These are phyloP conservation scores for Amblyornis subalaris DNA, from an alignment of 2,113 vertebrate species.

Conservation along the genomic window DNA sequence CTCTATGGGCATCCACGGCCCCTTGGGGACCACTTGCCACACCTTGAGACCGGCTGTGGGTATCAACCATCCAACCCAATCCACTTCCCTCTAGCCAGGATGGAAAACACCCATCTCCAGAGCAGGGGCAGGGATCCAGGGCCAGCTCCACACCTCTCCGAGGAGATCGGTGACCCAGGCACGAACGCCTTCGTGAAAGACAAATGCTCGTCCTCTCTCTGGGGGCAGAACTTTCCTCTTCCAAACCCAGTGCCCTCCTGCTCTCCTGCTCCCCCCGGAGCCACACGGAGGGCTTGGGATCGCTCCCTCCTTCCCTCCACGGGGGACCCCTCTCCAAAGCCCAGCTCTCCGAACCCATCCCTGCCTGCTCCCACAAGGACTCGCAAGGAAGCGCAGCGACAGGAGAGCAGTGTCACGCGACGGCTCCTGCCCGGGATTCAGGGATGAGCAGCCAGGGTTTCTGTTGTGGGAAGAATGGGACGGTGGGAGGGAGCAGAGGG, in stretches of 20 bases:
- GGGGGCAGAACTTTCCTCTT: not conserved
- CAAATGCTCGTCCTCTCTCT: not conserved
- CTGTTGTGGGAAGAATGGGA: not conserved
- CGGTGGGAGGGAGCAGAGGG: not conserved
- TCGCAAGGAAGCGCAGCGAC: not conserved
- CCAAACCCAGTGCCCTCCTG: not conserved
- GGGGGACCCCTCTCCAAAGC: accelerated
- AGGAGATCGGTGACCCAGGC: not conserved
- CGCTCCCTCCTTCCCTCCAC: not conserved
- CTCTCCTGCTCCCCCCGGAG: not conserved
- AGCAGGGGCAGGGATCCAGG: not conserved
- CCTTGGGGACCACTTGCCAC: not conserved
- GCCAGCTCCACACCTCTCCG: not conserved
- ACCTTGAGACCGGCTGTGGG: no score
- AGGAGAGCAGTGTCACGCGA: not conserved
- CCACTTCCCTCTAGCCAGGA: not conserved
- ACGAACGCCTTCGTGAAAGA: not conserved
- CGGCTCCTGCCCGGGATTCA: not conserved
- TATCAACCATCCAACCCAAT: not conserved
- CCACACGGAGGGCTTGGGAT: accelerated
- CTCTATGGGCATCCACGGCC: not conserved
- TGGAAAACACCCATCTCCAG: not conserved
- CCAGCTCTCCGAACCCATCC: not conserved
- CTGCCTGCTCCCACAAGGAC: not conserved
- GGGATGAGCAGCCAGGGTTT: not conserved